Base-by-base conservation (phyloP, 2,113 vertebrate species). In the Synchiropus splendidus region DNA sequence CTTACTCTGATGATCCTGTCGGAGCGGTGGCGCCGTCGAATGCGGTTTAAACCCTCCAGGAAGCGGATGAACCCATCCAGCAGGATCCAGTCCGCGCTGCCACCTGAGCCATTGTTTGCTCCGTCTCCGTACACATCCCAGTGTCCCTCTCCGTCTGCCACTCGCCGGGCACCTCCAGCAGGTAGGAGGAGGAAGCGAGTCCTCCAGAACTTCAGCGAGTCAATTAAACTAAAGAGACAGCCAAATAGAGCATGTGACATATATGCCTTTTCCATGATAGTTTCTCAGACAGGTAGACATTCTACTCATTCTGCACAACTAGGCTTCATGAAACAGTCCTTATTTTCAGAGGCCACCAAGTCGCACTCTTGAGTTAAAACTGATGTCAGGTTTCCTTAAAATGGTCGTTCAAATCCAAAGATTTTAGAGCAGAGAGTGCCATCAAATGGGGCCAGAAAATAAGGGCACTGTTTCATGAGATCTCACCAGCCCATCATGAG, bases 191-290 rank as follows among this genome's bases (percentile, higher is more conserved):
- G 81, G 71, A 99, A 98, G 12, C 94, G 90, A 0, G 94, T 98
- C 55, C 94, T 83, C 94, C 95, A 99, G 77, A 98, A 99, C 67
- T 99, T 99, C 54, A 99, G 82, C 0, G 94, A 98, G 55, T 99
- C 92, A 0, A 97, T 99, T 16, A 99, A 83, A 67, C 95, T 99
- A 42, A 8, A 27, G 2, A n/a, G 41, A 12, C 8, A 18, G 38
- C 42, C 4, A 35, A 1, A 45, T 4, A 12, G 2, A 32, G 1
- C 3, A 10, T 6, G 1, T 2, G 2, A 18, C 12, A 27, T 8
- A 27, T 27, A 27, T 5, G 8, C 4, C 21, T 27, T 27, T 27
- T n/a, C n/a, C n/a, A n/a, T n/a, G n/a, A n/a, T n/a, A n/a, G n/a
- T n/a, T n/a, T n/a, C n/a, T n/a, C n/a, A n/a, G 21, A 8, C 4